phyloP scores from a whole-genome alignment of 2,888 invertebrate genomes.

The Mechanitis messenoides region DNA sequence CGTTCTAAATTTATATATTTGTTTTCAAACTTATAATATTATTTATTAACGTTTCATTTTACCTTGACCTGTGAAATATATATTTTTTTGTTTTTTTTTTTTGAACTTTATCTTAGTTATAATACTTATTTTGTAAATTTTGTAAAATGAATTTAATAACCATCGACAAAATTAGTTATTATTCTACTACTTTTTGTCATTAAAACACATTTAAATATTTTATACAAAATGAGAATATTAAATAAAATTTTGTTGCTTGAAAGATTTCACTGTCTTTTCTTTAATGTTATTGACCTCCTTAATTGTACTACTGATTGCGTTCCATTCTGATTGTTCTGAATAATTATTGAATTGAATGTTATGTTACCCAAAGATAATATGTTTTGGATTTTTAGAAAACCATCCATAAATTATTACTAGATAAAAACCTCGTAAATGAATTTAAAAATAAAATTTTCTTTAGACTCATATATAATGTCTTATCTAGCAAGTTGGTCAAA shows the following conservation, averaged over 20 bases:
- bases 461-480: neutral
- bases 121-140: no score
- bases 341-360: no score
- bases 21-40: no score
- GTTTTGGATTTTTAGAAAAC: no score
- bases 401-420: no score
- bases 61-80: neutral
- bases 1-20: no score
- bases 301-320: constrained; percentile 44
- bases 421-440: no score
- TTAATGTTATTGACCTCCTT: constrained; percentile 59
- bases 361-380: no score
- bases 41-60: neutral
- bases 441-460: no score
- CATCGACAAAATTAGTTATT: neutral
- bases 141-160: no score
- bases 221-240: neutral
- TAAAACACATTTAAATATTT: no score
- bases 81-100: neutral
- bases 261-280: constrained; percentile 45
- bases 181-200: neutral
- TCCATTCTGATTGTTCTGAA: constrained; percentile 1
- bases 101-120: no score
- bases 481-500: constrained; percentile 3
- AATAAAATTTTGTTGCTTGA: neutral